phyloP scores from a whole-genome alignment of 2,113 vertebrate genomes.

The Aviceda subcristata region DNA sequence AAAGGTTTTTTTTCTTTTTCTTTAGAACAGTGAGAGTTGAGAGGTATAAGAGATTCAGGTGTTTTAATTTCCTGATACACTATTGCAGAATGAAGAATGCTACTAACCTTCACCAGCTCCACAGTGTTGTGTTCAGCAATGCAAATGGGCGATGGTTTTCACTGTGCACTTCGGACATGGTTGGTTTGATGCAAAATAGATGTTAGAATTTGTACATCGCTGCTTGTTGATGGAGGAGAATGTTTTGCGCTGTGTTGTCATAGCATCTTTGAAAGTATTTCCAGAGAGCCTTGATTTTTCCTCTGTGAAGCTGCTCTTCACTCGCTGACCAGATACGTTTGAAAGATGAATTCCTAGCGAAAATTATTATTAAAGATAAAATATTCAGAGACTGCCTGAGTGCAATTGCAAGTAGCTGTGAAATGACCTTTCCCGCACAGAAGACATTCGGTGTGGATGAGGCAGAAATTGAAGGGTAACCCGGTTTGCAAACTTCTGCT shows the following conservation, averaged over 20 bases:
- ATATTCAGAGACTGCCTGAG: neutral
- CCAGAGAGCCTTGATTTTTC: neutral
- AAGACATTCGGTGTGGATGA: neutral
- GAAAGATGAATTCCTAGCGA: slow-evolving; percentile 2
- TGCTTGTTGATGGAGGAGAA: neutral
- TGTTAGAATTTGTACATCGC: neutral
- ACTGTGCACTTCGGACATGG: neutral
- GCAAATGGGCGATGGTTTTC: neutral
- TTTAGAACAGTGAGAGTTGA: slow-evolving; percentile 57
- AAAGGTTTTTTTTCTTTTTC: neutral
- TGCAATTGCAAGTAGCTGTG: neutral
- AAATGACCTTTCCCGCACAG: neutral
- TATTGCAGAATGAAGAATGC: neutral
- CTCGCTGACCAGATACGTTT: neutral
- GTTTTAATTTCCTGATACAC: slow-evolving; percentile 1
- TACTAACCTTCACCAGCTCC: slow-evolving; percentile 47
- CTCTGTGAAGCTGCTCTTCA: slow-evolving; percentile 5
- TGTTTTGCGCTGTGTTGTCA: neutral
- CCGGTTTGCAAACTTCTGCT: neutral
- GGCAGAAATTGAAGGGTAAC: neutral
- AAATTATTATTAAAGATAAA: slow-evolving; percentile 9
- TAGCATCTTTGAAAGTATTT: slow-evolving; percentile 23
- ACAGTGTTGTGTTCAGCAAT: neutral
- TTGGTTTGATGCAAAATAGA: neutral
- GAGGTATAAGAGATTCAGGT: slow-evolving; percentile 58